Base-by-base conservation (phyloP, 2,888 invertebrate species). In the Pristionchus exspectatus region DNA sequence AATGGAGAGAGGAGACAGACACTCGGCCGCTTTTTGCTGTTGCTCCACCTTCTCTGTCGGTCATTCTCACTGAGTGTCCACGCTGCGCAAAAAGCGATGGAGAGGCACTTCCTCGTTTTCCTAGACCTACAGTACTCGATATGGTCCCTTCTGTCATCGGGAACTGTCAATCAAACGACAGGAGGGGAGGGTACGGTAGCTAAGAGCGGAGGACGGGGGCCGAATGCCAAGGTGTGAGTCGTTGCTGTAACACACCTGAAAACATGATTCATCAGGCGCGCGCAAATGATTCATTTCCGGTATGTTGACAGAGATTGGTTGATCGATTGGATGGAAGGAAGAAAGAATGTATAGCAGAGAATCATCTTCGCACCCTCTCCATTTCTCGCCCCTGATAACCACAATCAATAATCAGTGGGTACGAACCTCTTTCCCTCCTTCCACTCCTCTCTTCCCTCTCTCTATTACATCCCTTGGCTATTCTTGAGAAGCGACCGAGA, bases 401-500 rank as follows among this genome's bases (percentile, higher is more conserved):
- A 16, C 81, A 27, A 81, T 81, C 50, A 81, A 50, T 81, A 54
- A 81, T 81, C 81, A 81, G 38, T 74, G 18, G 44, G 27, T 16
- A 16, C 30, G 74, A 50, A 50, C 44, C 44, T 50, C 44, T 9
- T 7, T 12, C 38, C 18, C 74, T 21, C 38, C 38, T 27, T 69
- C 87, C 27, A 16, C 21, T 14, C 66, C 66, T 3, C 85, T 85
- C 66, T 14, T 30, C 50, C 21, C 87, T 38, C 87, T 66, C 87
- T 87, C 66, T 87, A 50, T 87, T 56, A 54, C 72, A 54, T 33
- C 56, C 50, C 27, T 66, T 50, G 44, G 21, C 72, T 66, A 10
- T 69, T 87, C 87, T 69, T 27, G 44, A 10, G 66, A 50, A 63
- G 14, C 38, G 7, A n/a, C 66, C 86, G 33, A n/a, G 38, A 38